These are phyloP conservation scores for Mormyrus iriodes DNA, from an alignment of 2,113 vertebrate species.

Conservation along the genomic window DNA sequence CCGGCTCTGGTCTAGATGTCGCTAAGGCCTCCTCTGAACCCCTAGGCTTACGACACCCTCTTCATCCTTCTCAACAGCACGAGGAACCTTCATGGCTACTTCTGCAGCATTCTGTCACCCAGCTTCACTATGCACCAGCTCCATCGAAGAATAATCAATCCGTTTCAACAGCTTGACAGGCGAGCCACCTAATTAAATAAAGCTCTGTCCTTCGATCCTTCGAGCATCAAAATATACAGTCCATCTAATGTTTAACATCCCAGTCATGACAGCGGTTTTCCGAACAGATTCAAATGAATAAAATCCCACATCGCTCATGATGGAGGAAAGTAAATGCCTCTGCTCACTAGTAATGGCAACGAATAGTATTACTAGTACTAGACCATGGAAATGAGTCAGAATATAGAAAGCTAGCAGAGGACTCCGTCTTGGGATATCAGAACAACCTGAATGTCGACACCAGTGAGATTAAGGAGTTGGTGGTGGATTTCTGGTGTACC, in stretches of 20 bases:
- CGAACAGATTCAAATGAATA: neutral
- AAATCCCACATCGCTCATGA: neutral
- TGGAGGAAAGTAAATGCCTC: neutral
- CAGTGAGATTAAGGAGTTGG: neutral
- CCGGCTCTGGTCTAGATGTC: neutral
- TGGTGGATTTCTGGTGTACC: neutral
- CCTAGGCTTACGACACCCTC: neutral
- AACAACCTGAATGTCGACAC: neutral
- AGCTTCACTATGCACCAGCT: neutral
- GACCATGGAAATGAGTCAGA: neutral
- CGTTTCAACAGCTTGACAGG: neutral
- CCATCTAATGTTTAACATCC: neutral
- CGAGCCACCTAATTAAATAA: slow-evolving; percentile 15
- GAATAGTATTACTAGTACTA: neutral
- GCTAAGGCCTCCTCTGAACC: neutral
- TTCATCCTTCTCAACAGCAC: neutral
- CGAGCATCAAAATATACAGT: neutral
- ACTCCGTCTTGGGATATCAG: neutral
- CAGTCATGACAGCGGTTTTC: neutral
- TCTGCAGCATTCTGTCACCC: neutral
- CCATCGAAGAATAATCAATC: neutral
- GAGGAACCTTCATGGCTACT: neutral
- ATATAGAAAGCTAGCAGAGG: neutral
- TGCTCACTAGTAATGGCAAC: neutral
- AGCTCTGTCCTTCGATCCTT: neutral